A percentile compares a stretch with the other conserved stretches of the same genome.
Conservation (phyloP, 2,888 invertebrate genomes). For the Cryptus armator region DNA sequence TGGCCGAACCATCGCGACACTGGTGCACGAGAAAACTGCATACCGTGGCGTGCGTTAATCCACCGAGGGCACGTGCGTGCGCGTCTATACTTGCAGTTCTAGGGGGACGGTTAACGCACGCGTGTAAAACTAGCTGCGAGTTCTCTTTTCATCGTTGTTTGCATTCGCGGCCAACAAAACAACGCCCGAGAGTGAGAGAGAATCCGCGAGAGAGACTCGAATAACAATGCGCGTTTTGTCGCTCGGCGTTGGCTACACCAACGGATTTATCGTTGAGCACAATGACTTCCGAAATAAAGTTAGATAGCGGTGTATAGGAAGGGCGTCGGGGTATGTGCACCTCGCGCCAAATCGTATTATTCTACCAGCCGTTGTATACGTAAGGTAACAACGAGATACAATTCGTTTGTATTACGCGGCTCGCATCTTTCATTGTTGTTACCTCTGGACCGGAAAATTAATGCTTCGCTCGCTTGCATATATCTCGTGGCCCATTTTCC, state of each 20-base stretch:
- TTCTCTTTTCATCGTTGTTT: conserved; percentile 18
- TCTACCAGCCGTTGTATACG: conserved; percentile 24
- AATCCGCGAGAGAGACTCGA: not conserved
- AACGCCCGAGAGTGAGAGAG: conserved; percentile 26
- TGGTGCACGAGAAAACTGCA: conserved; percentile 59
- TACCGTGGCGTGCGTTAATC: conserved; percentile 69
- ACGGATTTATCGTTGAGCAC: conserved; percentile 69
- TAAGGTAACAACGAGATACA: conserved; percentile 31
- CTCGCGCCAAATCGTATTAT: conserved; percentile 62
- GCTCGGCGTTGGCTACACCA: conserved; percentile 39
- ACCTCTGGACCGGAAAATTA: conserved; percentile 8
- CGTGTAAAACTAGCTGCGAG: conserved; percentile 45
- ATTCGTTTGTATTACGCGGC: conserved; percentile 60
- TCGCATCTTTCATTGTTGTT: conserved; percentile 56
- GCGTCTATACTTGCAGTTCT: conserved; percentile 26
- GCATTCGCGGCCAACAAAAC: conserved; percentile 34
- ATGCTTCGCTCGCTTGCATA: not conserved
- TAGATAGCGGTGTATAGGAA: conserved; percentile 49
- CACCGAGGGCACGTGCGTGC: conserved; percentile 63
- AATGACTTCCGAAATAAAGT: conserved; percentile 72
- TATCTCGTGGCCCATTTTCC: not conserved
- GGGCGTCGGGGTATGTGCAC: not conserved
- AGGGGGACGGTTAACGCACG: conserved; percentile 42
- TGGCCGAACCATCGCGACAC: conserved; percentile 35
- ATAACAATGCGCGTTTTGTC: conserved; percentile 69